A percentile compares a stretch with the other conserved stretches of the same genome.
Conservation (phyloP, 2,797 vertebrate genomes). For the Tragelaphus oryx region DNA sequence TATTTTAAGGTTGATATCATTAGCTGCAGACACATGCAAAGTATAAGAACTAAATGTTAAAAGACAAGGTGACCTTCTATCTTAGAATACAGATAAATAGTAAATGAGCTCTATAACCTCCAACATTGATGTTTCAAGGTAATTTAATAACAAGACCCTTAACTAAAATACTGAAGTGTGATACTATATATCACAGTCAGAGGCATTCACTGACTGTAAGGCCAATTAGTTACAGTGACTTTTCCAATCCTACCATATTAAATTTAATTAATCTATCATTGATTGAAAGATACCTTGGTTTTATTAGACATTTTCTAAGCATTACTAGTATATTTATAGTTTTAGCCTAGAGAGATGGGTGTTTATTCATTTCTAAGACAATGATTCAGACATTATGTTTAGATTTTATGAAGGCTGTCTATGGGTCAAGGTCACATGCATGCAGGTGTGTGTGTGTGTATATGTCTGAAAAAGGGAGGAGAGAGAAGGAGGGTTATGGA, state of each 20-base stretch:
- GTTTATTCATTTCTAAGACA: conserved; percentile 41
- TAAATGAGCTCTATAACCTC: conserved; percentile 54
- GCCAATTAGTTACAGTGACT: conserved; percentile 50
- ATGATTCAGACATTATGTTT: neutral
- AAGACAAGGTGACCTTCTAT: conserved; percentile 64
- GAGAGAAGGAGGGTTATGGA: neutral
- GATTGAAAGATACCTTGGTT: conserved; percentile 54
- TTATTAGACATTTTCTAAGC: conserved; percentile 61
- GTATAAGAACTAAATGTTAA: conserved; percentile 57
- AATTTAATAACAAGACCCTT: conserved; percentile 69
- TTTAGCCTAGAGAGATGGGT: conserved; percentile 8
- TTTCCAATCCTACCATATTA: conserved; percentile 52
- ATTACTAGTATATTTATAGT: conserved; percentile 40
- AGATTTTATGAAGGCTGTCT: conserved; percentile 21
- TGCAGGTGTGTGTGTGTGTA: neutral
- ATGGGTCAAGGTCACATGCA: neutral
- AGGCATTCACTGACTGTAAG: neutral
- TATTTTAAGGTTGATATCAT: conserved; percentile 46
- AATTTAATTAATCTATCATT: conserved; percentile 59
- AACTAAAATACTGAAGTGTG: conserved; percentile 45
- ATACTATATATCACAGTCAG: neutral
- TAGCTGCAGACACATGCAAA: conserved; percentile 47
- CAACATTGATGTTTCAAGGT: conserved; percentile 57
- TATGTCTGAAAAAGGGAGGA: neutral
- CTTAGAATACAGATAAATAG: conserved; percentile 57